Evolutionary conservation across 2,113 vertebrate genomes (phyloP).

Genomic region (Eurypyga helias): DNA sequence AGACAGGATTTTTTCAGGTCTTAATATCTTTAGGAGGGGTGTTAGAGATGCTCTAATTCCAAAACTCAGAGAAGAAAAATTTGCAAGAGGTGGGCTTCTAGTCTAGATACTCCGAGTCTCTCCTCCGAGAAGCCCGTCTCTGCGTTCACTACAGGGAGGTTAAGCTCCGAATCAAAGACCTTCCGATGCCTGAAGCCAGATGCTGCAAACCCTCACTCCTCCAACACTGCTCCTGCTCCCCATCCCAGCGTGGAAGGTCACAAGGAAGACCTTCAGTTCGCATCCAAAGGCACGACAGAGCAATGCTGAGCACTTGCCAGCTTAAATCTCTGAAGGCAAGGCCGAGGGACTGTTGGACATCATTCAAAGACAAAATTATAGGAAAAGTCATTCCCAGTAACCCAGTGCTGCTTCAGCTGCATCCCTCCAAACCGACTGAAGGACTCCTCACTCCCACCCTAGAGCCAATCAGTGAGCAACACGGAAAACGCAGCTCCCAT

Average conservation of each 20-base stretch:
- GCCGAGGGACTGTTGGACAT: background rate
- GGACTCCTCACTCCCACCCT: background rate
- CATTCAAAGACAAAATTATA: background rate
- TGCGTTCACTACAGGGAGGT: background rate
- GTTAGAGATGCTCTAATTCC: background rate
- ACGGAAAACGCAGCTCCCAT: background rate
- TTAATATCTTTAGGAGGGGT: background rate
- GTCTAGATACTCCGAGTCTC: background rate
- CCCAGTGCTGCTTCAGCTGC: background rate
- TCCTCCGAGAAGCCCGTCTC: background rate
- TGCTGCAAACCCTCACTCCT: background rate
- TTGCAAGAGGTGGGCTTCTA: background rate
- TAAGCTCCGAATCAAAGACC: background rate
- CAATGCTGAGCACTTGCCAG: background rate
- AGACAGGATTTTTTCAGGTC: background rate
- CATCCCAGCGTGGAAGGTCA: background rate
- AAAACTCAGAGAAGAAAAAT: background rate
- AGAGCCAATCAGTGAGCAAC: background rate
- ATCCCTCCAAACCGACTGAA: background rate
- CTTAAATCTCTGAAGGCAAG: background rate
- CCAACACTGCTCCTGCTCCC: background rate
- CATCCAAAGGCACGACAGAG: background rate
- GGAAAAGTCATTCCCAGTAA: background rate
- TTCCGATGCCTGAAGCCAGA: background rate
- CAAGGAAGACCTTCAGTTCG: background rate